These are phyloP conservation scores for Anastatus disparis DNA, from an alignment of 1,140 invertebrate species.

Conservation along the genomic window DNA sequence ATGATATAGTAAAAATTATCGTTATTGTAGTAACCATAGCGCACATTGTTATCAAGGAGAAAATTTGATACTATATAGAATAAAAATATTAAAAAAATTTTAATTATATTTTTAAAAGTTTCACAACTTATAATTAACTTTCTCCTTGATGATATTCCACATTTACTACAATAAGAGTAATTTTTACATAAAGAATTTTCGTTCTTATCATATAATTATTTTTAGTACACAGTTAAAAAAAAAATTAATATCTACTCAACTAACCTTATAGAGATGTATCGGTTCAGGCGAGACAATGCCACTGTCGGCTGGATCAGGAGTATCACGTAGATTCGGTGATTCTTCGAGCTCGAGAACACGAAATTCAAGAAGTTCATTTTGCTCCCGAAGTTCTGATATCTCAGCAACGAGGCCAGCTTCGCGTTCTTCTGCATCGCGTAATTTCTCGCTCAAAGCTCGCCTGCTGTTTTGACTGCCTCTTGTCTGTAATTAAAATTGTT, in stretches of 20 bases:
- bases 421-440: slow-evolving; percentile 60
- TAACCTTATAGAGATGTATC: slow-evolving; percentile 54
- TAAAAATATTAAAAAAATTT: no score
- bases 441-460: slow-evolving; percentile 52
- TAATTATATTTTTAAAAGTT: no score
- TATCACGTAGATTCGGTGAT: slow-evolving; percentile 50
- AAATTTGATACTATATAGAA: no score
- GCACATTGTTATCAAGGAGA: no score
- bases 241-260: background rate
- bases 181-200: no score
- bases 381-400: slow-evolving; percentile 65
- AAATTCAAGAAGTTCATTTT: slow-evolving; percentile 68
- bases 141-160: background rate
- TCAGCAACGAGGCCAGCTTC: slow-evolving; percentile 63
- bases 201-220: no score
- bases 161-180: no score
- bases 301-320: slow-evolving; percentile 55
- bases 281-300: slow-evolving; percentile 60
- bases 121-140: no score
- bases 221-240: background rate
- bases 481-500: slow-evolving; percentile 46
- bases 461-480: slow-evolving; percentile 55
- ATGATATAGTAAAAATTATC: no score
- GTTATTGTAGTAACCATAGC: no score
- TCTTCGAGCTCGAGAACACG: slow-evolving; percentile 67